A percentile compares a stretch with the other conserved stretches of the same genome.
phyloP scores from a whole-genome alignment of 53 echinoderm and acorn worm species.

The Apostichopus leukothele region DNA sequence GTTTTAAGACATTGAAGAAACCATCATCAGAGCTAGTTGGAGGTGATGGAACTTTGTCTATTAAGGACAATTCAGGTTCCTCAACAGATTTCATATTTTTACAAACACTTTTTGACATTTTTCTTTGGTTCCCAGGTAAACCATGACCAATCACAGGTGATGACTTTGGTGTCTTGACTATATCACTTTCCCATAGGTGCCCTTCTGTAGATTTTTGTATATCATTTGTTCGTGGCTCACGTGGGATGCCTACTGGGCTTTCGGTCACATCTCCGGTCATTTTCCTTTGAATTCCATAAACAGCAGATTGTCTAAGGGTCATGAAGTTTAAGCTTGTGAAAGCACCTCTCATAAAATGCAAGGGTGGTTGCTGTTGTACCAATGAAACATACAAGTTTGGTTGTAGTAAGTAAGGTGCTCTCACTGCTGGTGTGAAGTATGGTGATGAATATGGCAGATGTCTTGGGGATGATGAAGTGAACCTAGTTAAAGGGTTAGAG shows the following conservation, averaged over 20 bases:
- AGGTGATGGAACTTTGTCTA: background rate
- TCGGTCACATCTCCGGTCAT: background rate
- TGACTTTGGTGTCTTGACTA: background rate
- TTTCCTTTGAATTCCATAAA: background rate
- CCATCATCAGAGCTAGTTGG: too few relatives aligned
- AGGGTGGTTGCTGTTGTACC: background rate
- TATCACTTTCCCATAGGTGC: background rate
- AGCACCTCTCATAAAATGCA: background rate
- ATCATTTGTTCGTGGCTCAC: background rate
- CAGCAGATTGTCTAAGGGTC: background rate
- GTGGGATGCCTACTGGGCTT: background rate
- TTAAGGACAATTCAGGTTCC: background rate
- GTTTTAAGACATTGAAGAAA: background rate
- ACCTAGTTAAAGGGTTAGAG: background rate
- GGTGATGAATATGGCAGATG: background rate
- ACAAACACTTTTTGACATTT: background rate
- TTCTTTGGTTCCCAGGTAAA: background rate
- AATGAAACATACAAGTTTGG: background rate
- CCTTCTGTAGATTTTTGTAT: background rate
- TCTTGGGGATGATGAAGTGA: background rate
- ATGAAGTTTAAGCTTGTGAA: background rate
- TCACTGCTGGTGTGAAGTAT: background rate
- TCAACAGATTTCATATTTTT: background rate
- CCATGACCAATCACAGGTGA: background rate
- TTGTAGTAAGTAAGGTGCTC: background rate